These are phyloP conservation scores for Agrypnus murinus DNA, from an alignment of 2,888 invertebrate species.

Conservation along the genomic window DNA sequence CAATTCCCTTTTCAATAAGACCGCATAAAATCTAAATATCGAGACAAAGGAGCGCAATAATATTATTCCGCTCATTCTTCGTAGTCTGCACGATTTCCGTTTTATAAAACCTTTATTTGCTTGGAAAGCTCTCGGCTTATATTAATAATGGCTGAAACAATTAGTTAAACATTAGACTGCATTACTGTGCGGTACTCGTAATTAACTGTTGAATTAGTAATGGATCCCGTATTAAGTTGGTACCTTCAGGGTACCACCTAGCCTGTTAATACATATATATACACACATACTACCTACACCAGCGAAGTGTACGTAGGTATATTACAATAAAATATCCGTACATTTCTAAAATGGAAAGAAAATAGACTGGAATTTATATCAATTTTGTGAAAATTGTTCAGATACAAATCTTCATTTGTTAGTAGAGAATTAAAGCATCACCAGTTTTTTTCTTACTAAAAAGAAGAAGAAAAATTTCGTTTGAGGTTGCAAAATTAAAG, in stretches of 20 bases:
- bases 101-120: constrained; percentile 58
- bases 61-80: constrained; percentile 41
- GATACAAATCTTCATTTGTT: too few relatives aligned
- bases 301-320: too few relatives aligned
- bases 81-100: constrained; percentile 29
- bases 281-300: too few relatives aligned
- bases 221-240: constrained; percentile 52
- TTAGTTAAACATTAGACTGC: constrained; percentile 71
- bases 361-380: too few relatives aligned
- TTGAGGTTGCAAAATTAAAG: not conserved
- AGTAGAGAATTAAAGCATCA: too few relatives aligned
- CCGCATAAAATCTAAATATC: too few relatives aligned
- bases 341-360: too few relatives aligned
- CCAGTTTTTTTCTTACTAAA: too few relatives aligned
- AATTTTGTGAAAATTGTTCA: too few relatives aligned
- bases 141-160: constrained; percentile 71
- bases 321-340: too few relatives aligned
- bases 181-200: constrained; percentile 66
- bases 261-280: not conserved
- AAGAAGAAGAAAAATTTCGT: not conserved
- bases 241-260: constrained; percentile 35
- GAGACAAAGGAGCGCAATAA: too few relatives aligned
- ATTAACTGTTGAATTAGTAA: constrained; percentile 69
- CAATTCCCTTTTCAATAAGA: too few relatives aligned
- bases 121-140: constrained; percentile 62